Base-by-base conservation (phyloP, 2,113 vertebrate species). In the Sisor rabdophorus region DNA sequence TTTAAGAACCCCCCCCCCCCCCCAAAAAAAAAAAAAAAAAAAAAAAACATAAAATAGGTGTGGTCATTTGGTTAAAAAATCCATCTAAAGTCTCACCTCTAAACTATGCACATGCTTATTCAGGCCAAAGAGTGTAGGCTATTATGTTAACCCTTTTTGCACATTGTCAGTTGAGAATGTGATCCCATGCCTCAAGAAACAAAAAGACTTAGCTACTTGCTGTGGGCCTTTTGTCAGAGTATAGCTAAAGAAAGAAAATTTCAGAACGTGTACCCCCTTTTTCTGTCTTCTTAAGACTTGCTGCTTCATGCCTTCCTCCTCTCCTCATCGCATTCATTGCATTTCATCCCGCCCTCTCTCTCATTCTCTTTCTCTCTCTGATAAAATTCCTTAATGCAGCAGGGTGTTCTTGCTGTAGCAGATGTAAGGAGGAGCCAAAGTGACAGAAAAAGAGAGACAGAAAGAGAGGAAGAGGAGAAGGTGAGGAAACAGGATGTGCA, bases 361-460 rank as follows among this genome's bases (percentile, higher is more conserved):
- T 26, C 60, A 12, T n/a, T 32, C 71, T 44, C 74, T 77, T 40
- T 77, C 71, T 47, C 50, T 11, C 36, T 16, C 54, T 40, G 52
- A 65, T 63, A 58, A 48, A 54, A 8, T 73, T 26, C 26, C 16
- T 48, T 79, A 87, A 77, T 89, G 36, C 80, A 78, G 30, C 20
- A 78, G 53, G 71, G 75, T 7, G 60, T 24, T 69, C 63, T 65
- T 26, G 60, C 30, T 63, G 58, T 64, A 56, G 68, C n/a, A 50
- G 72, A 40, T 19, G 11, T 44, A 24, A 32, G 55, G 78, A 73
- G 64, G 32, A 65, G 64, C 55, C 28, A 30, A 63, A 48, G 40
- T 67, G 17, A 58, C 40, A 36, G 64, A 56, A 55, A 64, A 44
- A 70, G 32, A 58, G 72, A 44, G 28, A 65, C 40, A 69, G 20